These are phyloP conservation scores for Netelia melanura DNA, from an alignment of 2,888 invertebrate genomes.

Conservation along the genomic window DNA sequence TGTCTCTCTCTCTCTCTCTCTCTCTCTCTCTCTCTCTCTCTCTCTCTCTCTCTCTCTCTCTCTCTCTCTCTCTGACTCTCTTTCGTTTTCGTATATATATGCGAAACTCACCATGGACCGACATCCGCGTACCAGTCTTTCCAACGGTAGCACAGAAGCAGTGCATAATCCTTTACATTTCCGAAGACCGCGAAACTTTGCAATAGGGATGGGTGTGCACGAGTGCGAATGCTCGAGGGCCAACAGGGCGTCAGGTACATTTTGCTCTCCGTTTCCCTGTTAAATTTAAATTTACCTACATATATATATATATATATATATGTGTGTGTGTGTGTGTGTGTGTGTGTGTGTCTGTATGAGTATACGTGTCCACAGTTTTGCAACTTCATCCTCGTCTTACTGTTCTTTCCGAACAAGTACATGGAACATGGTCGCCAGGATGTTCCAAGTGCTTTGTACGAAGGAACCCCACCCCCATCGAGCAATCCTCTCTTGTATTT, in stretches of 20 bases:
- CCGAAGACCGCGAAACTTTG: conserved; percentile 68
- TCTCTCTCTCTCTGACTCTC: not conserved
- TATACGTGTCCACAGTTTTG: not conserved
- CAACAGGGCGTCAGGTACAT: conserved; percentile 52
- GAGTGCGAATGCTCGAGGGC: conserved; percentile 54
- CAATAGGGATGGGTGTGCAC: conserved; percentile 3
- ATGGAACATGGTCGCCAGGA: not conserved
- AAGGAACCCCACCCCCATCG: not conserved
- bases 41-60: not conserved
- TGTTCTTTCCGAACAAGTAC: conserved; percentile 14
- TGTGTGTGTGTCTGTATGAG: too few relatives aligned
- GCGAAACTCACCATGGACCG: conserved; percentile 39
- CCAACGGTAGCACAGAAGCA: conserved; percentile 34
- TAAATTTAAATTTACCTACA: not conserved
- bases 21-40: conserved; percentile 19
- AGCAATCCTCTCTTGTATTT: too few relatives aligned
- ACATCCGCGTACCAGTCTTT: conserved; percentile 6
- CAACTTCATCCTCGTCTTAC: conserved; percentile 34
- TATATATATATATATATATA: conserved; percentile 20
- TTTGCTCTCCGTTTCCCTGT: conserved; percentile 33
- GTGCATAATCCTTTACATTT: conserved; percentile 70
- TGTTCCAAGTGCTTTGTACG: not conserved
- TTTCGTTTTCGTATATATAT: conserved; percentile 13
- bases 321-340: too few relatives aligned
- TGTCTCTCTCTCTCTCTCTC: not conserved